Evolutionary conservation across 2,797 vertebrate species (phyloP).

Genomic region (Odontamblyopus rebecca): DNA sequence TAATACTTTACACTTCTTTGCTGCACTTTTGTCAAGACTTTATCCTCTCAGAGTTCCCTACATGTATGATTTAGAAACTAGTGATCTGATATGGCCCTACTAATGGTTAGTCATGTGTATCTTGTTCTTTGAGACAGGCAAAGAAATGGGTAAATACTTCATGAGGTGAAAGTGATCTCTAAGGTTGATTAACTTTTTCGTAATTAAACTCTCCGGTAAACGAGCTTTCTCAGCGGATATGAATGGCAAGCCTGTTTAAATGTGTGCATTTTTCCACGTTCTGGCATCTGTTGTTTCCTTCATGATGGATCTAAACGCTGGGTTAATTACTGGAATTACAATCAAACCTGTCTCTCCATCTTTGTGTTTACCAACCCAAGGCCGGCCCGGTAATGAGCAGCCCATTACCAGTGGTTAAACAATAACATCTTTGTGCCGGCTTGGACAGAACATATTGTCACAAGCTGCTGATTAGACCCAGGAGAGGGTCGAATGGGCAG

Average conservation of each 20-base stretch:
- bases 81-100: neutral
- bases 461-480: slow-evolving; percentile 56
- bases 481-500: slow-evolving; percentile 31
- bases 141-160: slow-evolving; percentile 24
- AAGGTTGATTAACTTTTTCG: slow-evolving; percentile 16
- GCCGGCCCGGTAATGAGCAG: slow-evolving; percentile 62
- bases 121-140: neutral
- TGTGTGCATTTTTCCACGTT: slow-evolving; percentile 23
- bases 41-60: neutral
- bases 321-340: slow-evolving; percentile 79
- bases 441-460: slow-evolving; percentile 57
- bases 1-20: neutral
- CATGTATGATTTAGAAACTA: neutral
- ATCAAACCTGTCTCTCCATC: slow-evolving; percentile 64
- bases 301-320: slow-evolving; percentile 49
- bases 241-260: slow-evolving; percentile 15
- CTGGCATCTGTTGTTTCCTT: slow-evolving; percentile 9
- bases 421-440: slow-evolving; percentile 68
- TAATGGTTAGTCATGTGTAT: neutral
- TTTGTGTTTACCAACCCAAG: slow-evolving; percentile 49
- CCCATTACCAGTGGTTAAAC: slow-evolving; percentile 58
- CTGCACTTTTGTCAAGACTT: neutral
- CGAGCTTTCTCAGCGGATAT: slow-evolving; percentile 3
- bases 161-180: slow-evolving; percentile 45
- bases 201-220: slow-evolving; percentile 19